phyloP scores from a whole-genome alignment of 2,888 invertebrate species.

The Dryobotodes eremita region DNA sequence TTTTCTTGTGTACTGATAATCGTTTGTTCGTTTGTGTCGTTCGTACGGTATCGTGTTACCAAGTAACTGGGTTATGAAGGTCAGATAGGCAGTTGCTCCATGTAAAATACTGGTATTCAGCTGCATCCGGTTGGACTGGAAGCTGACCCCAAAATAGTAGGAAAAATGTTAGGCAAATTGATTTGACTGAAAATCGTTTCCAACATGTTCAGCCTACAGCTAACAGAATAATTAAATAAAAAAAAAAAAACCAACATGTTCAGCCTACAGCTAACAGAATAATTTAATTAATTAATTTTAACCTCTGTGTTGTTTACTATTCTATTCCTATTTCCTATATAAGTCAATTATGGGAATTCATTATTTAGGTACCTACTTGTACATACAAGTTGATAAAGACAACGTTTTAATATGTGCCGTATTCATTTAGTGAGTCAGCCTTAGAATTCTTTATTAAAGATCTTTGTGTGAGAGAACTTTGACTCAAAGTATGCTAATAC shows the following conservation, averaged over 20 bases:
- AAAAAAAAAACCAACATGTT: not conserved
- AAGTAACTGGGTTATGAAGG: not conserved
- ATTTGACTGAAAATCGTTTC: not conserved
- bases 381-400: not conserved
- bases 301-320: not conserved
- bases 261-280: not conserved
- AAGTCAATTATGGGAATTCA: not conserved
- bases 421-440: not conserved
- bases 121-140: not conserved
- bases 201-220: not conserved
- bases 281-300: not conserved
- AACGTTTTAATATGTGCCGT: not conserved
- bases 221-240: not conserved
- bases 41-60: not conserved
- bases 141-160: too few species aligned
- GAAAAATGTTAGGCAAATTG: not conserved
- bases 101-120: not conserved
- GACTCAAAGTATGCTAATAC: constrained; percentile 3
- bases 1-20: not conserved
- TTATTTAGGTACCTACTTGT: not conserved
- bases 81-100: not conserved
- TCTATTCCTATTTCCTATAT: not conserved
- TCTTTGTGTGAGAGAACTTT: not conserved
- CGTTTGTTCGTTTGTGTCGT: not conserved
- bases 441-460: not conserved